phyloP scores from a whole-genome alignment of 2,888 invertebrate species.

The Phrixothrix hirtus region DNA sequence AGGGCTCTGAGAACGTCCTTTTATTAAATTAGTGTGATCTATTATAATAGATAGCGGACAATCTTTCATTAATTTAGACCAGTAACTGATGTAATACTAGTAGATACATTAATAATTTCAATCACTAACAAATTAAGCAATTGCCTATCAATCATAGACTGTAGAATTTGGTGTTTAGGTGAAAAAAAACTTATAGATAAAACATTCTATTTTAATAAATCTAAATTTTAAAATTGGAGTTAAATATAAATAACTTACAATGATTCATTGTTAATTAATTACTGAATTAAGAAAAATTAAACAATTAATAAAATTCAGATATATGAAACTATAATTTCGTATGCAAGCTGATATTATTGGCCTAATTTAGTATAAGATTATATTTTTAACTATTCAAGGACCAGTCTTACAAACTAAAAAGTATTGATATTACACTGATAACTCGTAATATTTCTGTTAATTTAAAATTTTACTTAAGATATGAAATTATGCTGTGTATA shows the following conservation, averaged over 20 bases:
- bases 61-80: conserved; percentile 24
- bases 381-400: conserved; percentile 1
- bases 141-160: conserved; percentile 24
- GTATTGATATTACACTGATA: background rate
- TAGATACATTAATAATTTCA: conserved; percentile 22
- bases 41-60: conserved; percentile 29
- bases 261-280: too few relatives aligned
- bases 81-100: conserved; percentile 27
- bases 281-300: too few relatives aligned
- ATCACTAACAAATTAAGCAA: conserved; percentile 23
- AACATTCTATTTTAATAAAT: conserved; percentile 17
- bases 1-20: conserved; percentile 48
- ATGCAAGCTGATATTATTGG: too few relatives aligned
- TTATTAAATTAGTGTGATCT: conserved; percentile 47
- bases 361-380: conserved; percentile 2
- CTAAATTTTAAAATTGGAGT: too few relatives aligned
- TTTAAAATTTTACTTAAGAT: too few relatives aligned
- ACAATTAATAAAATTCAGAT: too few relatives aligned
- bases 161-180: conserved; percentile 24
- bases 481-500: too few relatives aligned
- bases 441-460: too few relatives aligned
- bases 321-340: too few relatives aligned
- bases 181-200: conserved; percentile 6
- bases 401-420: background rate
- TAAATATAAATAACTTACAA: too few relatives aligned